Evolutionary conservation across 2,113 vertebrate genomes (phyloP).

Genomic region (Calyptomena viridis): DNA sequence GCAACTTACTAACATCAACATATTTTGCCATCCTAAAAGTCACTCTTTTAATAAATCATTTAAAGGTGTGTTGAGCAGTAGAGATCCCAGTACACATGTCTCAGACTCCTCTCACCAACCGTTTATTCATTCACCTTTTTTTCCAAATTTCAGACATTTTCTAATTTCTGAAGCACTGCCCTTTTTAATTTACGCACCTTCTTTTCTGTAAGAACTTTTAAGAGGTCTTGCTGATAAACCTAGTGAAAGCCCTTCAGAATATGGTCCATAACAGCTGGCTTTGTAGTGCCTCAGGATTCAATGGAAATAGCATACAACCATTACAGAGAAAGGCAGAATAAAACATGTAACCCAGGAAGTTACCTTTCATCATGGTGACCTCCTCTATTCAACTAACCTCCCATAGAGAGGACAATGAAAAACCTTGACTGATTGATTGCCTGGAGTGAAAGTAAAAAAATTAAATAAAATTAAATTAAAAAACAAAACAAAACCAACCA

Average conservation of each 20-base stretch:
- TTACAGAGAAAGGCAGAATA: neutral
- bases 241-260: neutral
- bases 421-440: neutral
- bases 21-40: neutral
- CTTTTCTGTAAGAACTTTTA: neutral
- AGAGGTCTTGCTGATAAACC: neutral
- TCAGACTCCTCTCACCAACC: neutral
- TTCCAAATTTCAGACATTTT: neutral
- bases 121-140: neutral
- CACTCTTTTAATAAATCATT: neutral
- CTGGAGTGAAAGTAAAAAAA: neutral
- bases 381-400: neutral
- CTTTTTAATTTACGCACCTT: neutral
- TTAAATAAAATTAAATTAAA: neutral
- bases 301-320: neutral
- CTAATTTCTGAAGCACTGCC: neutral
- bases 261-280: fast-evolving
- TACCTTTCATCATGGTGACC: neutral
- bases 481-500: no score
- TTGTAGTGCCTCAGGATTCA: neutral
- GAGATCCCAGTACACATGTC: neutral
- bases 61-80: neutral
- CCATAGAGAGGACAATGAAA: neutral
- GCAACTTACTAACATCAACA: neutral
- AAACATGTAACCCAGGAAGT: no score